phyloP scores from a whole-genome alignment of 2,113 vertebrate genomes.

The Terrapene triunguis region DNA sequence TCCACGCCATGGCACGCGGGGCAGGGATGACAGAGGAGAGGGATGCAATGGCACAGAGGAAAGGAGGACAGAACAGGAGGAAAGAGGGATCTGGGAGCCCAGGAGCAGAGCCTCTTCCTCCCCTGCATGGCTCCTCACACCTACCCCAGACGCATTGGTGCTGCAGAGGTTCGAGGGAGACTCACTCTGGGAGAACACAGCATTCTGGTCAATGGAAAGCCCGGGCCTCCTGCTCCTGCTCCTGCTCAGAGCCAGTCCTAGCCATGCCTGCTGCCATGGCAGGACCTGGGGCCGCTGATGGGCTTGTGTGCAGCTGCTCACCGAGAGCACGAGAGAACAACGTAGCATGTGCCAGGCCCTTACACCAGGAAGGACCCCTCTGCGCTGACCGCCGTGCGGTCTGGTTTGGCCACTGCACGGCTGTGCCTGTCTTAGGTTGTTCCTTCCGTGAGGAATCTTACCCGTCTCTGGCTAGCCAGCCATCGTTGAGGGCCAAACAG shows the following conservation, averaged over 20 bases:
- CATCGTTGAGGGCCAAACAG: slow-evolving; percentile 81
- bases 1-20: background rate
- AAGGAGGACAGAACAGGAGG: background rate
- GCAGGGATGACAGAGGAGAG: slow-evolving; percentile 12
- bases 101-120: slow-evolving; percentile 12
- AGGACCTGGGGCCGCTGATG: slow-evolving; percentile 53
- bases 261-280: background rate
- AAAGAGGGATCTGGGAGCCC: background rate
- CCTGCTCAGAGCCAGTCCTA: background rate
- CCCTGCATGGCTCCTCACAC: background rate
- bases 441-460: slow-evolving; percentile 92
- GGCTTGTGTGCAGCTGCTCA: slow-evolving; percentile 20
- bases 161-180: background rate
- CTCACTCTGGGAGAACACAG: background rate
- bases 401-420: slow-evolving; percentile 83
- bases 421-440: slow-evolving; percentile 97
- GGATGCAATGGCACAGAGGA: background rate
- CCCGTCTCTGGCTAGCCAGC: slow-evolving; percentile 95
- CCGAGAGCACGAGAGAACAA: slow-evolving; percentile 60
- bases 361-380: background rate
- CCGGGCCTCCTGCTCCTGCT: background rate
- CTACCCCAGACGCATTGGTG: background rate
- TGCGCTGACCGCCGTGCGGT: background rate
- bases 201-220: background rate
- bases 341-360: background rate